Conservation (phyloP, 2,797 vertebrate species). For the Epinephelus coioides region DNA sequence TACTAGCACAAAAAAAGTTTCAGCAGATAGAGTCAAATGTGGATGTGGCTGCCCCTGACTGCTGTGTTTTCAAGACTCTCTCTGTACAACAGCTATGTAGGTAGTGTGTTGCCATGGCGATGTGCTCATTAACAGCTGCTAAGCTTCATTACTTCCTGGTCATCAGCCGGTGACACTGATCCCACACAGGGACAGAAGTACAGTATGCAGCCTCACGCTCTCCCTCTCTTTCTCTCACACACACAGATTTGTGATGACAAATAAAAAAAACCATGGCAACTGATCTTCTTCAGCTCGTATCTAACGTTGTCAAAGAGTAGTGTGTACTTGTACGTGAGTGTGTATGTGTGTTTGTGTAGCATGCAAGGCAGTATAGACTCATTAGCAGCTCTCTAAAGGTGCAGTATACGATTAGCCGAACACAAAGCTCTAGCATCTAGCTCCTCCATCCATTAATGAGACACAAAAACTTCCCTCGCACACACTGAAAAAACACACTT, state of each 20-base stretch:
- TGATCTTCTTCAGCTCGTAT: constrained; percentile 8
- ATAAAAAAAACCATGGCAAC: constrained; percentile 37
- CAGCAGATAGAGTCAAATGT: not conserved
- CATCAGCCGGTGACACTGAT: constrained; percentile 71
- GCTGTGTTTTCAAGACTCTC: constrained; percentile 19
- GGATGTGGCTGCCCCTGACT: constrained; percentile 26
- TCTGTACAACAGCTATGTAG: constrained; percentile 13
- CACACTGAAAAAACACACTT: not conserved
- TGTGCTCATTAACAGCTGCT: constrained; percentile 76
- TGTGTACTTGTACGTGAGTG: not conserved
- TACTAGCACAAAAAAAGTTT: not conserved
- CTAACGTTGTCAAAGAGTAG: not conserved
- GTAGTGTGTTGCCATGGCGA: constrained; percentile 58
- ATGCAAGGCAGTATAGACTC: constrained; percentile 7
- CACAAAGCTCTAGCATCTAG: constrained; percentile 3
- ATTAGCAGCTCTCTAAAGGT: constrained; percentile 34
- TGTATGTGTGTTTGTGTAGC: not conserved
- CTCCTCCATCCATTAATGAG: constrained; percentile 28
- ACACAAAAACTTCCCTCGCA: constrained; percentile 2
- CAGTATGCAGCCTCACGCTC: constrained; percentile 20
- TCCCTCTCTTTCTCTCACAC: not conserved
- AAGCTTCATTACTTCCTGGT: constrained; percentile 77
- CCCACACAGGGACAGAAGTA: constrained; percentile 38
- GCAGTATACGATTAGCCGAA: constrained; percentile 23
- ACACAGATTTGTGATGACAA: constrained; percentile 10